phyloP scores from a whole-genome alignment of 2,888 invertebrate genomes.

The Drosophila pegasa region DNA sequence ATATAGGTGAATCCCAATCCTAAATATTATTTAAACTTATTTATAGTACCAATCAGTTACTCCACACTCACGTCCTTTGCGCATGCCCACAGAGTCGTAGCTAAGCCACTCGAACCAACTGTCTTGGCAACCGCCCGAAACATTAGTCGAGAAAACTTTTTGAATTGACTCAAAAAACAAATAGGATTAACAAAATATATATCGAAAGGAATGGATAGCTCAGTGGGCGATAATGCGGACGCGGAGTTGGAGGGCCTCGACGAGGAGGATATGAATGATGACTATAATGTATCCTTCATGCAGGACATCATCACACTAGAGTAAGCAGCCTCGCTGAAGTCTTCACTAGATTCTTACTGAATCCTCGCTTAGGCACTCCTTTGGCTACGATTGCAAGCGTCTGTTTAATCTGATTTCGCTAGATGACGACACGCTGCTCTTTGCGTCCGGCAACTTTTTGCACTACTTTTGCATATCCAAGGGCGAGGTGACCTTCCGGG shows the following conservation, averaged over 20 bases:
- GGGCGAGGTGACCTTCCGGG: slow-evolving; percentile 88
- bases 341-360: not conserved
- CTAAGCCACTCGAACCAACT: not conserved
- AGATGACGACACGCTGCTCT: slow-evolving; percentile 90
- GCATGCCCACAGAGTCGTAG: slow-evolving; percentile 31
- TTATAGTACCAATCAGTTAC: too few species aligned
- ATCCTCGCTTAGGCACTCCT: slow-evolving; percentile 89
- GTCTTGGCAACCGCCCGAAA: slow-evolving; percentile 59
- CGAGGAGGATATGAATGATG: slow-evolving; percentile 32
- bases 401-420: slow-evolving; percentile 92
- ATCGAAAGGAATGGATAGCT: slow-evolving; percentile 54
- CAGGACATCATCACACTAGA: slow-evolving; percentile 72
- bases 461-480: slow-evolving; percentile 90
- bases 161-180: slow-evolving; percentile 48
- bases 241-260: slow-evolving; percentile 47
- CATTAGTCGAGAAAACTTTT: slow-evolving; percentile 48
- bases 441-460: slow-evolving; percentile 92
- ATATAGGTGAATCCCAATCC: not conserved
- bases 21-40: too few species aligned
- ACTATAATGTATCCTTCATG: slow-evolving; percentile 59
- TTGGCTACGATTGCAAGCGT: slow-evolving; percentile 93
- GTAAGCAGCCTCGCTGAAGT: slow-evolving; percentile 47
- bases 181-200: slow-evolving; percentile 21
- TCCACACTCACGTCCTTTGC: slow-evolving; percentile 7
- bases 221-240: slow-evolving; percentile 45